Conservation (phyloP, 2,113 vertebrate genomes). For the Argyrosomus japonicus region DNA sequence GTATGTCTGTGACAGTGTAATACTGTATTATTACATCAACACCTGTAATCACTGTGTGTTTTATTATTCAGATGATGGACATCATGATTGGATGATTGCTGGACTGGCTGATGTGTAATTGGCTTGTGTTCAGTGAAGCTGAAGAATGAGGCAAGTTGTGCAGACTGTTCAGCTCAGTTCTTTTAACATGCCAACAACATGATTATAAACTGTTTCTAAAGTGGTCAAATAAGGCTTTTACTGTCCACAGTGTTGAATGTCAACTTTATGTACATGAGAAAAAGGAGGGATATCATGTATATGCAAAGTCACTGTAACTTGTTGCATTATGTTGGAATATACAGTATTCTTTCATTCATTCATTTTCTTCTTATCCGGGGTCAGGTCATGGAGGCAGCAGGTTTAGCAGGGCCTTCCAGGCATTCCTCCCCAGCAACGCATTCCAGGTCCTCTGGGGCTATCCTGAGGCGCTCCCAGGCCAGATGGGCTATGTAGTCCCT, state of each 20-base stretch:
- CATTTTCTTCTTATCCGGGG: too few species aligned
- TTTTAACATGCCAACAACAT: neutral
- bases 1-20: neutral
- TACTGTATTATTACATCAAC: neutral
- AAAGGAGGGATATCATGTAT: neutral
- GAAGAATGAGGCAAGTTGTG: slow-evolving; percentile 8
- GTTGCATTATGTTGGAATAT: neutral
- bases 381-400: too few species aligned
- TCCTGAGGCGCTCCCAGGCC: too few species aligned
- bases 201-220: neutral
- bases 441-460: too few species aligned
- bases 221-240: neutral
- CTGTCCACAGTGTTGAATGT: neutral
- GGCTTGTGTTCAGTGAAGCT: neutral
- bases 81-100: neutral
- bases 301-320: neutral
- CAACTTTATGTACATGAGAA: neutral
- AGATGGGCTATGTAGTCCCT: too few species aligned
- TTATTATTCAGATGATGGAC: neutral
- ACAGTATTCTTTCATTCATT: neutral
- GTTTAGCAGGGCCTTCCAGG: too few species aligned
- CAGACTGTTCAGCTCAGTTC: neutral
- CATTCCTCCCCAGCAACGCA: too few species aligned
- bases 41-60: too few species aligned
- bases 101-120: neutral